Percentiles rank a stretch among this genome's conserved stretches.
Conservation (phyloP, 2,797 vertebrate genomes). For the Gambusia yucatana region DNA sequence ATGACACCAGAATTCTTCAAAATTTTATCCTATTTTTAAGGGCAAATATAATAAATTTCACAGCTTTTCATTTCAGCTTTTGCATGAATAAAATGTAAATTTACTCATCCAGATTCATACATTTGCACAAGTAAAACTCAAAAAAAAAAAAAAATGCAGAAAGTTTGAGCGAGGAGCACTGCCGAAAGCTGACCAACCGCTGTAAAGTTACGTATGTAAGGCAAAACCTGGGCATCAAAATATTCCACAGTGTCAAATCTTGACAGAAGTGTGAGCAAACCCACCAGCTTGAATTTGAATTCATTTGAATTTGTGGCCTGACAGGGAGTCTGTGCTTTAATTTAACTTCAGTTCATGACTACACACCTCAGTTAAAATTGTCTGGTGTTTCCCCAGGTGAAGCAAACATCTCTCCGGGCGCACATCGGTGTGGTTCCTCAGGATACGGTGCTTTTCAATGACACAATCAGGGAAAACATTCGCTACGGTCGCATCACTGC, state of each 20-base stretch:
- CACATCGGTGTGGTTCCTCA: slow-evolving; percentile 97
- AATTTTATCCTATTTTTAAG: neutral
- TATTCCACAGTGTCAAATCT: neutral
- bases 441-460: slow-evolving; percentile 96
- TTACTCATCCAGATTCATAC: neutral
- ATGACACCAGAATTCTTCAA: neutral
- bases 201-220: neutral
- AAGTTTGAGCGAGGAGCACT: neutral
- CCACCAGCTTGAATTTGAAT: neutral
- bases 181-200: neutral
- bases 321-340: neutral
- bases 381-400: slow-evolving; percentile 80
- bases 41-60: neutral
- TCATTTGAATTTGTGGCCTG: neutral
- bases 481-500: slow-evolving; percentile 90
- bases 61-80: neutral
- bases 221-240: neutral
- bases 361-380: neutral
- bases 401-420: slow-evolving; percentile 88
- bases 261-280: neutral
- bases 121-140: neutral
- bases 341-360: neutral
- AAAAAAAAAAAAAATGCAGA: neutral
- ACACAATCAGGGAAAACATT: slow-evolving; percentile 92
- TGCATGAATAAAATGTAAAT: neutral